phyloP scores from a whole-genome alignment of 1,140 invertebrate species.

The Papilio aristodemus region DNA sequence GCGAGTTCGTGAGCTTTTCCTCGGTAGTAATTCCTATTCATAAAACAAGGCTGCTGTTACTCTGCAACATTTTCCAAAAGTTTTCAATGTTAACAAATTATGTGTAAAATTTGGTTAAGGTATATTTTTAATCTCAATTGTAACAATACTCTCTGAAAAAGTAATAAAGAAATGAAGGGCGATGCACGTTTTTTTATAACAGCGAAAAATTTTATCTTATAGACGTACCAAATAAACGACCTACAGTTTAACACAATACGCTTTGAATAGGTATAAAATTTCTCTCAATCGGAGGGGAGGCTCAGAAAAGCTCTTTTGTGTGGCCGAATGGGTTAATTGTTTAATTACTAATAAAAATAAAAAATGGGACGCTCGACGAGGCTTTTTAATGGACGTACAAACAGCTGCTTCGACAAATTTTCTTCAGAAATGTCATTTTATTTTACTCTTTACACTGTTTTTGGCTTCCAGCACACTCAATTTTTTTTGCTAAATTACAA shows the following conservation, averaged over 20 bases:
- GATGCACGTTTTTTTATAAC: conserved; percentile 20
- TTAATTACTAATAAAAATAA: conserved; percentile 79
- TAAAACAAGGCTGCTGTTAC: no score
- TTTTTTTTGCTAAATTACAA: not conserved
- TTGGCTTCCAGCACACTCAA: conserved; percentile 14
- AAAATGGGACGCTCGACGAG: conserved; percentile 55
- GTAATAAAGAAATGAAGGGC: not conserved
- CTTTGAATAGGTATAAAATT: conserved; percentile 74
- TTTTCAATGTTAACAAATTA: no score
- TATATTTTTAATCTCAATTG: not conserved
- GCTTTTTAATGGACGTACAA: conserved; percentile 52
- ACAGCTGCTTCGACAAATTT: conserved; percentile 54
- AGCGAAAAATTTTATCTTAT: conserved; percentile 28
- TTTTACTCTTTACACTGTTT: conserved; percentile 28
- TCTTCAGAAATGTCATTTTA: conserved; percentile 31
- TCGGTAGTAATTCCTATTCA: no score
- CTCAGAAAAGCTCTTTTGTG: conserved; percentile 62
- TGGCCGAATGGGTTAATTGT: conserved; percentile 73
- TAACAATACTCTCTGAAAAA: not conserved
- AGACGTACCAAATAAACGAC: conserved; percentile 53
- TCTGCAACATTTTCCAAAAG: no score
- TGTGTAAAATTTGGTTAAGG: not conserved
- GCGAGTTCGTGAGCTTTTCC: no score
- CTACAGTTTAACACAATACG: conserved; percentile 69
- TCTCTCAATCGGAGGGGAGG: conserved; percentile 60